Base-by-base conservation (phyloP, 2,797 vertebrate species). In the Silurus aristotelis region DNA sequence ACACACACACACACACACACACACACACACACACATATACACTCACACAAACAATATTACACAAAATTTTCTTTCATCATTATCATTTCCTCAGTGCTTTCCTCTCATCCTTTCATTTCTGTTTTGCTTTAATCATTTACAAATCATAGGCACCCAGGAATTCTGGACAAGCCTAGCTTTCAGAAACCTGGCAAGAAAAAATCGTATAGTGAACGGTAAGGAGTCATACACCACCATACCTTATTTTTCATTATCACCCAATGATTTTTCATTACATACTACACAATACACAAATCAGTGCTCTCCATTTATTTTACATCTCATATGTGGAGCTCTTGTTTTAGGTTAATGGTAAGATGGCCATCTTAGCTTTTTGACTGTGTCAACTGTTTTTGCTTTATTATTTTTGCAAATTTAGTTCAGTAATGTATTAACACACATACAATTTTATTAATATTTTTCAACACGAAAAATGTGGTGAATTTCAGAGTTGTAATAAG, bases 201-300 rank as follows among this genome's bases (percentile, higher is more conserved):
- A 92, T 92, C 95, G 94, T 96, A 97, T 94, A 93, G 95, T 87
- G 93, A 96, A 97, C 98, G 97, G 97, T 99, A 98, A 99, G 95
- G 93, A 91, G 89, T 92, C 88, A 84, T 71, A 82, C 77, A 84
- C 89, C 88, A 89, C 84, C 86, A 86, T 80, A 58, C 71, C 63
- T 56, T 72, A 22, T n/a, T 58, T 77, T 56, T 70, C 13, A 68
- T 70, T 85, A 60, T 61, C 52, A 56, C 58, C 75, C 58, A 52
- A 52, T 10, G 48, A 52, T 10, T 7, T 79, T 8, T 66, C n/a
- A 12, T 80, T 31, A 64, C 71, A 63, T 38, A 14, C 7, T 43
- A 68, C 67, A 58, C 22, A 38, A 15, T 67, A 52, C 31, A 60
- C 27, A 55, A 80, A 27, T 38, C n/a, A 9, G 56, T 85, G 67